Percentiles rank a stretch among this genome's conserved stretches.
Evolutionary conservation across 2,888 invertebrate species (phyloP).

Genomic region (Temnothorax unifasciatus): DNA sequence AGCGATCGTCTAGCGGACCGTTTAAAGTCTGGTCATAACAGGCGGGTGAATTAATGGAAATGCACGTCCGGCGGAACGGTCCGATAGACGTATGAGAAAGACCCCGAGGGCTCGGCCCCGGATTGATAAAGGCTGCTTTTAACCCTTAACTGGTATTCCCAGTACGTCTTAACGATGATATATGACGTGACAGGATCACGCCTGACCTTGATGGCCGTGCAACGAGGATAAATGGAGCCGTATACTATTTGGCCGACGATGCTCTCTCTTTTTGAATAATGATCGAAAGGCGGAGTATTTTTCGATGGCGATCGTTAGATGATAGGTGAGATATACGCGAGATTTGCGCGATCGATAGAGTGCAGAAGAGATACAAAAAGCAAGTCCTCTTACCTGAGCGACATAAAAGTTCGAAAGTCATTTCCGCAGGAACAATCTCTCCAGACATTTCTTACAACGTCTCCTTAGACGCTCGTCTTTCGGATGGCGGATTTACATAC

Average conservation of each 20-base stretch:
- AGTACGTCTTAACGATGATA: slow-evolving; percentile 74
- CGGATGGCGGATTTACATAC: slow-evolving; percentile 22
- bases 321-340: slow-evolving; percentile 6
- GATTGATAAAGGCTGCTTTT: slow-evolving; percentile 78
- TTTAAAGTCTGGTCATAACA: slow-evolving; percentile 71
- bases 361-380: neutral
- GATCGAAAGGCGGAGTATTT: slow-evolving; percentile 14
- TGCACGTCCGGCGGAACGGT: slow-evolving; percentile 66
- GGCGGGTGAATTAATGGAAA: slow-evolving; percentile 73
- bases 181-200: slow-evolving; percentile 74
- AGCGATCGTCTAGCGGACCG: slow-evolving; percentile 46
- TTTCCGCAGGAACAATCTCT: slow-evolving; percentile 10
- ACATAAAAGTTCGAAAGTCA: slow-evolving; percentile 41
- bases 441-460: slow-evolving; percentile 7
- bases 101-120: slow-evolving; percentile 69
- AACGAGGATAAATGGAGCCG: slow-evolving; percentile 75
- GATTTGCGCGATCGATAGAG: slow-evolving; percentile 9
- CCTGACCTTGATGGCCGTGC: slow-evolving; percentile 74
- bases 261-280: slow-evolving; percentile 47
- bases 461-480: slow-evolving; percentile 23
- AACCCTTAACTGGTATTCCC: slow-evolving; percentile 76
- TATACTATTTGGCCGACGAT: slow-evolving; percentile 61
- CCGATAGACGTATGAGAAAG: slow-evolving; percentile 73
- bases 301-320: slow-evolving; percentile 19
- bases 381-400: slow-evolving; percentile 7